Evolutionary conservation across 2,888 invertebrate genomes (phyloP), one percentile per base, ranked within the genome.

Genomic region (Lutraria lutraria): DNA sequence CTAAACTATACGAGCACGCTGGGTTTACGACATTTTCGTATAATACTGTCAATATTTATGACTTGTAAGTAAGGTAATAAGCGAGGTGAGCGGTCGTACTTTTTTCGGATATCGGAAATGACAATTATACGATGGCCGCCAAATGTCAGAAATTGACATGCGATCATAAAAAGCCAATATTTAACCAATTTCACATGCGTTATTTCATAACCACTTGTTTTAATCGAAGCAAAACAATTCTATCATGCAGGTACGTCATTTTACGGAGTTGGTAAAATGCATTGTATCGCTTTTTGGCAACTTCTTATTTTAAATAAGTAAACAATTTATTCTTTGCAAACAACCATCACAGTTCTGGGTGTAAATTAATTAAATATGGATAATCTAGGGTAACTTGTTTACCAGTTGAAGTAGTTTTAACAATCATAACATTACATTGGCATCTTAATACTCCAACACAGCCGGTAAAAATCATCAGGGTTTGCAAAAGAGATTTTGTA

Each of bases 101-200:
- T 85, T 79, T 85, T 82, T 82, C 81, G 83, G 85, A 85, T 83
- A 80, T 52, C 1, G 2, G 34, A 34, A 34, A 34, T 76, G 76
- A 76, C 76, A 76, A 31, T 16, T 34, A 31, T 76, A 34, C 15
- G 76, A 12, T 43, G 60, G 86, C 86, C 83, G 79, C 79, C 53
- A 86, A 83, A 83, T 86, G 88, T 86, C 88, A 88, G 31, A 83
- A 53, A 80, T 79, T 88, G 88, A 88, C 88, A 88, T 76, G 60
- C 79, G 79, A 56, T 76, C 34, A 76, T 76, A 76, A 34, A 76
- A 31, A 31, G 76, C 15, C 76, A 19, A 76, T 31, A 16, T 34
- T 76, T 76, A 34, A 34, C 31, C 8, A 76, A 76, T 76, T 34
- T 31, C 34, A 31, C 34, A 76, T 76, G 76, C 76, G 76, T 34